Conservation (phyloP, 2,888 invertebrate species). For the Lamellibrachia columna region DNA sequence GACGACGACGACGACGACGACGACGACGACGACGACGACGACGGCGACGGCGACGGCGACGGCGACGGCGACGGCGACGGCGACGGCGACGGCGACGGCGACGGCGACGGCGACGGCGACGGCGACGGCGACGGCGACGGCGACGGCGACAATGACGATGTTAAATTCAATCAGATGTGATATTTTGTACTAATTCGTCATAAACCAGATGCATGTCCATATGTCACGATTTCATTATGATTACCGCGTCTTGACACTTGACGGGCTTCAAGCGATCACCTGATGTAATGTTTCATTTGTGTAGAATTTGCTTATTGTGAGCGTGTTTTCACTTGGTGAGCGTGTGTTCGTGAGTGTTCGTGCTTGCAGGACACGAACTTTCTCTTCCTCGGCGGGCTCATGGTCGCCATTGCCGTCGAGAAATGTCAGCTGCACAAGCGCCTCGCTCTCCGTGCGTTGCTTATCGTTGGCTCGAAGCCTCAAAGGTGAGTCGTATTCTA, state of each 20-base stretch:
- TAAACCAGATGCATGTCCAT: background rate
- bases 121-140: too few relatives aligned
- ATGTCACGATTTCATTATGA: background rate
- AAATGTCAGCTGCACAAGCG: conserved; percentile 85
- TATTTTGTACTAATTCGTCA: background rate
- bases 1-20: too few relatives aligned
- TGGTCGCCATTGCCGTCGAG: conserved; percentile 87
- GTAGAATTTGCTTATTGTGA: background rate
- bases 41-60: too few relatives aligned
- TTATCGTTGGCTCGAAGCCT: conserved; percentile 65
- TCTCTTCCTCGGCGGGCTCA: conserved; percentile 76
- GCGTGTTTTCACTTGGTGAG: conserved; percentile 29
- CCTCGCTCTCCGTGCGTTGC: conserved; percentile 82
- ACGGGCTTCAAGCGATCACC: too few relatives aligned
- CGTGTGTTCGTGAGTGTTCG: conserved; percentile 38
- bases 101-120: too few relatives aligned
- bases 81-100: too few relatives aligned
- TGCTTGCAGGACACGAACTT: conserved; percentile 29
- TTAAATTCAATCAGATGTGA: background rate
- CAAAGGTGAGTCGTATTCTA: conserved; percentile 27
- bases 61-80: too few relatives aligned
- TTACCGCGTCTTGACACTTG: background rate
- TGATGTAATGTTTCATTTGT: background rate
- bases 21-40: too few relatives aligned
- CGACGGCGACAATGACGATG: background rate